Base-by-base conservation (phyloP, 2,113 vertebrate species). In the Cynopterus brachyotis region DNA sequence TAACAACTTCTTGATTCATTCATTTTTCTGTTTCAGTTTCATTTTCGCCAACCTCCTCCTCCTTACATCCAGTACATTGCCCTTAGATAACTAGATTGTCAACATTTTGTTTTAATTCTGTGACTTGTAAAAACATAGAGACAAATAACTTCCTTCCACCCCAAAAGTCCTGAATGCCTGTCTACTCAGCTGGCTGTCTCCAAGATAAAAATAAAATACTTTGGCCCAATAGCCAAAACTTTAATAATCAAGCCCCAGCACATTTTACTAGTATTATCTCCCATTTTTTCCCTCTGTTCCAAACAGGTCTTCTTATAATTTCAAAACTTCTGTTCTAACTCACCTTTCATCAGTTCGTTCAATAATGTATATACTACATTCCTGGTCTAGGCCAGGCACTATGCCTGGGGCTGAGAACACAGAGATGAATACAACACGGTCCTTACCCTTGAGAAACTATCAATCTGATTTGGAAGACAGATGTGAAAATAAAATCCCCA, bases 1-100 rank as follows among this genome's bases (percentile, higher is more conserved):
- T 79, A 57, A 6, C 24, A 82, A 60, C 69, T n/a, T 70, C 60
- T 92, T 30, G 64, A 87, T 64, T 87, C 45, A 66, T 72, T 95
- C 69, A 83, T 83, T 91, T 64, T 90, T 93, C 75, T 86, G 53
- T 95, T 73, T 45, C 3, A 4, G n/a, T 90, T 82, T 94, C 73
- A 42, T 81, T 80, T 67, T n/a, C 20, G 6, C 53, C 72, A 66
- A 8, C 8, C 2, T 5, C 42, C 19, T 85, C 50, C 9, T 42
- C 20, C 30, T 79, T 47, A 79, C 12, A 60, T 76, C 72, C 57
- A 45, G 30, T 50, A 24, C 35, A 17, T n/a, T 24, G 7, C 60
- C 37, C 26, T 37, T 53, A 79, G 86, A 45, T 79, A 45, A 76
- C 37, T 15, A 32, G 55, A 72, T 60, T 37, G 45, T 60, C 16